Conservation (phyloP, 2,888 invertebrate genomes). For the Hypselothyrea guttata region DNA sequence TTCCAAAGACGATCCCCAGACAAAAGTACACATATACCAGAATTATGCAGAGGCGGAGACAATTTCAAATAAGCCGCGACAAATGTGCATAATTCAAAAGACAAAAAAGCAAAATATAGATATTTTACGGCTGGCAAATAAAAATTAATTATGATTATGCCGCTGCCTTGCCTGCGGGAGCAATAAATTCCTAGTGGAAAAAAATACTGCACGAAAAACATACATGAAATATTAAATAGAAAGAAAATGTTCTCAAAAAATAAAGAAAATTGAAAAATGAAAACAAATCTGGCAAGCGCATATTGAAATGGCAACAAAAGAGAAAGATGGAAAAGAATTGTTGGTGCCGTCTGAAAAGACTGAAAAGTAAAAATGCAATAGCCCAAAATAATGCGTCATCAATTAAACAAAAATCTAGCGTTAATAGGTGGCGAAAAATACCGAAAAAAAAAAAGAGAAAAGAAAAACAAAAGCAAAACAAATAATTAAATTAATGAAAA, state of each 20-base stretch:
- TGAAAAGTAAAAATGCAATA: slow-evolving; percentile 57
- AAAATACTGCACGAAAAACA: slow-evolving; percentile 41
- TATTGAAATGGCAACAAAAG: slow-evolving; percentile 52
- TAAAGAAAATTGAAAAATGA: slow-evolving; percentile 40
- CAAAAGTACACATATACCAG: slow-evolving; percentile 31
- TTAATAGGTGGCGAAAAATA: slow-evolving; percentile 50
- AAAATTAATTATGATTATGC: slow-evolving; percentile 71
- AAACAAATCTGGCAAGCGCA: slow-evolving; percentile 45
- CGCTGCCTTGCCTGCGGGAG: slow-evolving; percentile 51
- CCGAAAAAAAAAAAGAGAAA: slow-evolving; percentile 13
- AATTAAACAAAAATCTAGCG: slow-evolving; percentile 74
- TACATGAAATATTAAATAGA: slow-evolving; percentile 3
- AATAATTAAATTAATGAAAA: slow-evolving; percentile 59
- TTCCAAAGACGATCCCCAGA: slow-evolving; percentile 8
- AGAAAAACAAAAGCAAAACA: slow-evolving; percentile 22
- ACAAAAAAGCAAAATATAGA: slow-evolving; percentile 29
- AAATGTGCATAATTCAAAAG: slow-evolving; percentile 58
- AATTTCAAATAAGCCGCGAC: slow-evolving; percentile 57
- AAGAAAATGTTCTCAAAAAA: slow-evolving; percentile 21
- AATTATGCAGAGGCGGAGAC: slow-evolving; percentile 24
- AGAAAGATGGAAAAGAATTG: slow-evolving; percentile 51
- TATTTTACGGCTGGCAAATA: slow-evolving; percentile 42
- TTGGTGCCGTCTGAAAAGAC: slow-evolving; percentile 76
- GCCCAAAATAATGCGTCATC: slow-evolving; percentile 61
- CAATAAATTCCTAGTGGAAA: slow-evolving; percentile 59